Conservation (phyloP, 2,888 invertebrate species). For the Pyrocoelia pectoralis region DNA sequence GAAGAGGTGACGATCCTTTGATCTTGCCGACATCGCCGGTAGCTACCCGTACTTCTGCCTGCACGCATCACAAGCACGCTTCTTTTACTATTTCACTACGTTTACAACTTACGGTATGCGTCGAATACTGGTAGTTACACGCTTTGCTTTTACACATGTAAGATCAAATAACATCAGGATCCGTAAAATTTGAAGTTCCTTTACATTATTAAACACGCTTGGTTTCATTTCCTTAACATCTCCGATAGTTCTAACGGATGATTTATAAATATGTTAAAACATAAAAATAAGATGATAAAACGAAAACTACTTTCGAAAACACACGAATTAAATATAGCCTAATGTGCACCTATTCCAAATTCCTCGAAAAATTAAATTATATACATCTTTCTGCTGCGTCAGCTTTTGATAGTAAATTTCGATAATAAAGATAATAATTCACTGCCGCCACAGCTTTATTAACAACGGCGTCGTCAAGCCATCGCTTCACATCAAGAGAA, state of each 20-base stretch:
- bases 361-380: neutral
- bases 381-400: neutral
- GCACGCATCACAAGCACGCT: conserved; percentile 22
- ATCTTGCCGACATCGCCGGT: conserved; percentile 49
- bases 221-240: neutral
- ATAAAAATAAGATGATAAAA: too few species aligned
- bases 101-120: conserved; percentile 28
- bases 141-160: conserved; percentile 32
- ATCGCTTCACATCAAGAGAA: conserved; percentile 14
- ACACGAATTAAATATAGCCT: too few species aligned
- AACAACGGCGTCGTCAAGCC: conserved; percentile 20
- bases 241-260: neutral
- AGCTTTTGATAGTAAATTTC: conserved; percentile 6
- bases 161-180: conserved; percentile 27
- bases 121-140: conserved; percentile 6
- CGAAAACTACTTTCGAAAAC: too few species aligned
- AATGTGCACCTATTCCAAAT: neutral
- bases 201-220: conserved; percentile 20
- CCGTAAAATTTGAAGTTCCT: conserved; percentile 29
- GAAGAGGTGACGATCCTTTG: conserved; percentile 51
- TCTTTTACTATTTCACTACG: conserved; percentile 35
- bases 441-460: conserved; percentile 24
- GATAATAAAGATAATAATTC: conserved; percentile 13
- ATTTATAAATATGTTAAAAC: neutral
- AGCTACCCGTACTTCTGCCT: conserved; percentile 33